Evolutionary conservation across 2,888 invertebrate species (phyloP).

Genomic region (Emmelina monodactyla): DNA sequence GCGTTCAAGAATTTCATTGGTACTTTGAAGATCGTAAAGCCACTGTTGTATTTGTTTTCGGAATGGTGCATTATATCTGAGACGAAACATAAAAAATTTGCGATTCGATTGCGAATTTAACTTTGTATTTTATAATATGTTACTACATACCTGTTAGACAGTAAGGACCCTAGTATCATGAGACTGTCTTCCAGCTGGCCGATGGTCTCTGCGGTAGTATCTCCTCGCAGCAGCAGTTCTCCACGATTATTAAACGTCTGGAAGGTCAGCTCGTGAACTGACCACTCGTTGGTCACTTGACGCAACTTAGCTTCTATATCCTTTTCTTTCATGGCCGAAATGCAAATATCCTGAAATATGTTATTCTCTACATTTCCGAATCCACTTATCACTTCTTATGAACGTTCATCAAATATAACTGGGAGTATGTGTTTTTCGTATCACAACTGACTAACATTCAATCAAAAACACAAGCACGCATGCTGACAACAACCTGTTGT

Average conservation of each 20-base stretch:
- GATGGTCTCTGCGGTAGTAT: conserved; percentile 94
- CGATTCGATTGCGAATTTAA: background rate
- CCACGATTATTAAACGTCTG: conserved; percentile 95
- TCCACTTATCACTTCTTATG: background rate
- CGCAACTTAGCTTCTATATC: conserved; percentile 96
- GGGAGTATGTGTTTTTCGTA: too few relatives aligned
- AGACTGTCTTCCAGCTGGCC: conserved; percentile 94
- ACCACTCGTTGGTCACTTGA: conserved; percentile 96
- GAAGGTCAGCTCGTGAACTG: conserved; percentile 90
- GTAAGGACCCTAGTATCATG: conserved; percentile 93
- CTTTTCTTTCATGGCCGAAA: conserved; percentile 97
- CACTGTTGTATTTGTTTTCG: conserved; percentile 96
- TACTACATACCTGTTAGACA: conserved; percentile 79
- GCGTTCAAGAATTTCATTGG: conserved; percentile 94
- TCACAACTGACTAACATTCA: too few relatives aligned
- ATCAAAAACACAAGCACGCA: too few relatives aligned
- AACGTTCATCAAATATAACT: too few relatives aligned
- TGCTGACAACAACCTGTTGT: too few relatives aligned
- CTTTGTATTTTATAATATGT: background rate
- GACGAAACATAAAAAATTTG: conserved; percentile 8
- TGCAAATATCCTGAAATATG: conserved; percentile 88
- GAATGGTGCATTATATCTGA: conserved; percentile 94
- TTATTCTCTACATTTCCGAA: background rate
- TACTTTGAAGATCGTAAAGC: conserved; percentile 93
- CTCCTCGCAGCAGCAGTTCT: conserved; percentile 88